Evolutionary conservation across 37 sponge, comb jelly and placozoan genomes (phyloP), one percentile per base, ranked within the genome.

Genomic region (Bolinopsis microptera): DNA sequence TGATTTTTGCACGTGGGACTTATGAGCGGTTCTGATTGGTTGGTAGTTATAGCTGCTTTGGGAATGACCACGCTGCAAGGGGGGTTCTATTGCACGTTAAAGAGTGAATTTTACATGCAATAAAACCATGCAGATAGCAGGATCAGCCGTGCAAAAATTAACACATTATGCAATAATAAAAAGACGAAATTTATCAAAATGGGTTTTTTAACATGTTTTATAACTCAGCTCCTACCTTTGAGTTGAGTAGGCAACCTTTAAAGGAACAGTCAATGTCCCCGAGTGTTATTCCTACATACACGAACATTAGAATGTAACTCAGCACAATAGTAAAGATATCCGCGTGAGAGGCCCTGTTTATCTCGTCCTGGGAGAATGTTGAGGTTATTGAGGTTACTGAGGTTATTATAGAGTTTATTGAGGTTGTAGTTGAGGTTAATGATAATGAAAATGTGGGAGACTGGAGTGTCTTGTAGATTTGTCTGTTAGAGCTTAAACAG

Each of bases 241-340:
- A 86, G 30, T 86, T 28, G 16, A 86, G 41, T 2, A 86, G 35
- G 30, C 90, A 86, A 0, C 90, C 90, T n/a, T 39, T 38, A n/a
- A 41, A 1, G 0, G 36, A 33, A n/a, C 38, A 30, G 61, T 86
- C 48, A 2, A 41, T 36, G 61, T 86, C 90, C 25, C 90, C 90
- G 2, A 86, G 61, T n/a, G 90, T 86, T 38, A 39, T 26, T 26
- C 90, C 90, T 21, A 86, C 90, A 23, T 86, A 86, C 26, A 86
- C 90, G 28, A 86, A 86, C 90, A 86, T 86, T 24, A 86, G 90
- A 86, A 86, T 86, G 61, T 86, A 86, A 27, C 90, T 86, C 61
- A 86, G 41, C 0, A 86, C 48, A 23, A 86, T 86, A 1, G 90
- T 86, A 21, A 86, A 40, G 0, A 86, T 41, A 23, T 86, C 90